A percentile compares a stretch with the other conserved stretches of the same genome.
Evolutionary conservation across 1,140 invertebrate genomes (phyloP).

Genomic region (Pogonomyrmex californicus): DNA sequence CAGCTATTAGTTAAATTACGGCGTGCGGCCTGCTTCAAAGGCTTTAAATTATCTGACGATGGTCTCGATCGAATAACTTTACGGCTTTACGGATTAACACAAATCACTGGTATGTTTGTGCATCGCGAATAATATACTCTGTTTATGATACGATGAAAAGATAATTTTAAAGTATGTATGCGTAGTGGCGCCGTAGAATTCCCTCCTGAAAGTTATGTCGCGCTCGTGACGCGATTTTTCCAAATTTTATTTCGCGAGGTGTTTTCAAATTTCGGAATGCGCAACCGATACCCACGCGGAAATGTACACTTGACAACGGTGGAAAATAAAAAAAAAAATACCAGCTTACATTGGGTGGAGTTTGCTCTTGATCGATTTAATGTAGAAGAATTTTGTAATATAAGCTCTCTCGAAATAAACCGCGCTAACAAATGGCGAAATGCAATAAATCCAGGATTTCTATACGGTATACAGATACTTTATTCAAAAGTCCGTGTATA

Average conservation of each 20-base stretch:
- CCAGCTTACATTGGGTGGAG: background rate
- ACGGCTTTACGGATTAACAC: background rate
- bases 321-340: conserved; percentile 22
- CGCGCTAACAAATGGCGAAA: conserved; percentile 4
- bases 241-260: conserved; percentile 1
- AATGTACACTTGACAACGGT: background rate
- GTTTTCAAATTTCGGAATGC: conserved; percentile 3
- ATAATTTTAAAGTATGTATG: background rate
- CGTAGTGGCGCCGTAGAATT: background rate
- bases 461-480: background rate
- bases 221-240: background rate
- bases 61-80: conserved; percentile 16
- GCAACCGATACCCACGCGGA: background rate
- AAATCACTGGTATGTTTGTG: background rate
- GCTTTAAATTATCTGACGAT: conserved; percentile 17
- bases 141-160: background rate
- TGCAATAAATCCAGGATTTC: conserved; percentile 5
- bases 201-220: background rate
- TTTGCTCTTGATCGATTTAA: conserved; percentile 16
- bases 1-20: conserved; percentile 40
- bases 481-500: background rate
- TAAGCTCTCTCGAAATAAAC: conserved; percentile 1
- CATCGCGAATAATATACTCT: no score
- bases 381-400: background rate
- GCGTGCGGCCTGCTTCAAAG: background rate